Base-by-base conservation (phyloP, 2,888 invertebrate genomes). In the Latrodectus hesperus region DNA sequence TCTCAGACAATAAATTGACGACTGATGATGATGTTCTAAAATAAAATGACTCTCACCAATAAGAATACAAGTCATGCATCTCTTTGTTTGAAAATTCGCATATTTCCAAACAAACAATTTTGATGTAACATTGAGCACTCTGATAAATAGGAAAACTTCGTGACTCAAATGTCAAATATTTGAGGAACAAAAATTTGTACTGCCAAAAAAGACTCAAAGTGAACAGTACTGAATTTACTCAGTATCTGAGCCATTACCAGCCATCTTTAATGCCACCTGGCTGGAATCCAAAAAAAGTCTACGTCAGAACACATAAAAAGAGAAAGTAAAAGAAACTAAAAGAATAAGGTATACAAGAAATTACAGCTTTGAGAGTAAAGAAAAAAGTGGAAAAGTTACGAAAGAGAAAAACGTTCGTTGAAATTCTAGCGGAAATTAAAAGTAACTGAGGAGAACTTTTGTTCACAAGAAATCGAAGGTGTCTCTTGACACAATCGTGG, bases 331-430 rank as follows among this genome's bases (percentile, higher is more conserved):
- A 82, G 72, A 77, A 73, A 52, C 74, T 76, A 60, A 26, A 8
- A 70, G 74, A 84, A 84, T 84, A 84, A 84, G 71, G 84, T 72
- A 84, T 78, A 84, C 68, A 84, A 79, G 79, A 84, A 84, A 84
- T 68, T 84, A 71, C 83, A 68, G 53, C 67, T 51, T n/a, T 22
- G 55, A 51, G 26, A 51, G 65, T 38, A 67, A 71, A 72, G 26
- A 12, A 22, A 83, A 79, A 84, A 78, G 67, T 73, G 16, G n/a
- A 64, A 84, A 64, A n/a, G 12, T 11, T 68, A 68, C 22, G 78
- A 73, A 78, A 49, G 22, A 52, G 26, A n/a, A 22, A 60, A 55
- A 64, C n/a, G 22, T 22, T 51, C 26, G 60, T 52, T 60, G 67
- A 64, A 85, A 74, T 74, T 67, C 73, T 68, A 12, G 49, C 65